These are phyloP conservation scores for Cirrhinus mrigala DNA, from an alignment of 2,797 vertebrate species.

Conservation along the genomic window DNA sequence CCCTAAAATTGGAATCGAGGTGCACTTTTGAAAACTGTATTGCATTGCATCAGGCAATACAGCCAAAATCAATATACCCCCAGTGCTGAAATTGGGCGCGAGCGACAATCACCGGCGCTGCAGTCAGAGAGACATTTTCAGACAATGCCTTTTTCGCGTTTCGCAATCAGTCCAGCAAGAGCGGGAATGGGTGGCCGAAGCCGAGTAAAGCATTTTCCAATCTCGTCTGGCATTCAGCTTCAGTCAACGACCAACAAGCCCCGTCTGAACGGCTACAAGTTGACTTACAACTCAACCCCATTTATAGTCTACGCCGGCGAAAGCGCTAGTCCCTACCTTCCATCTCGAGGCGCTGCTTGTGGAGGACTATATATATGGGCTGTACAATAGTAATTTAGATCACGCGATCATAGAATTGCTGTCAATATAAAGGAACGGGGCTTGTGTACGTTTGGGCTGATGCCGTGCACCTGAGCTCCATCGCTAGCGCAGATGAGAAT, in stretches of 20 bases:
- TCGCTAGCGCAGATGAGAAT: constrained; percentile 57
- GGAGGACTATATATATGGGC: constrained; percentile 34
- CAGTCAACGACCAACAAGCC: constrained; percentile 49
- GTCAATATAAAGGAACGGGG: constrained; percentile 44
- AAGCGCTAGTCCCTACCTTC: constrained; percentile 20
- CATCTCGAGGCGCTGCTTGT: constrained; percentile 39
- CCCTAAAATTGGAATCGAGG: constrained; percentile 70
- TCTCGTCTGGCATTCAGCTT: constrained; percentile 44
- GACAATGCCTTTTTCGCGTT: constrained; percentile 54
- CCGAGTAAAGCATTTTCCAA: constrained; percentile 40
- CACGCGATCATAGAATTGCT: constrained; percentile 49
- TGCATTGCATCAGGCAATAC: constrained; percentile 65
- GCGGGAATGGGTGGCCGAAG: constrained; percentile 36
- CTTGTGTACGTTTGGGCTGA: constrained; percentile 39
- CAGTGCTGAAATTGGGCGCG: constrained; percentile 57
- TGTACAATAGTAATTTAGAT: constrained; percentile 56
- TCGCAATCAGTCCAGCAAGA: constrained; percentile 60
- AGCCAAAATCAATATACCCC: constrained; percentile 69
- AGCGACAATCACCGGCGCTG: constrained; percentile 46
- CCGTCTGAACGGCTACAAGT: constrained; percentile 54
- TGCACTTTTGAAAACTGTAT: constrained; percentile 68
- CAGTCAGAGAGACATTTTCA: constrained; percentile 61
- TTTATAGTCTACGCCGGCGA: constrained; percentile 48
- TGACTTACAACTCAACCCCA: constrained; percentile 52
- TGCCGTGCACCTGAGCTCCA: constrained; percentile 49